Evolutionary conservation across 2,888 invertebrate species (phyloP), one percentile per base, ranked within the genome.

Genomic region (Zootermopsis nevadensis): DNA sequence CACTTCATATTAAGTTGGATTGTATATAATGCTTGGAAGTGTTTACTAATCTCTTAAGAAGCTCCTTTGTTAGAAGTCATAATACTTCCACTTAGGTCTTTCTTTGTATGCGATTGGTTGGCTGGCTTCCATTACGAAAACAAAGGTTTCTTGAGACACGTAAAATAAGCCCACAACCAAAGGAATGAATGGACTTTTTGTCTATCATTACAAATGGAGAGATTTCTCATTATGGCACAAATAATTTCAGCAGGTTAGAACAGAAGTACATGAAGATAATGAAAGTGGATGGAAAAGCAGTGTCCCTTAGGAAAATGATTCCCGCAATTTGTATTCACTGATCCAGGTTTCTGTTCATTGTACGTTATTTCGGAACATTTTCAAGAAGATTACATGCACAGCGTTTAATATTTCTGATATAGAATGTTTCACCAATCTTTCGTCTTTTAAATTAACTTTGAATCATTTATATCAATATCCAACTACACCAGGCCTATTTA

Each of bases 181-280:
- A 69, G 33, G 69, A 33, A 69, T 69, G 69, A 69, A 69, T 69
- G 6, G 69, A n/a, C 33, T 69, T 69, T 69, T 69, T 69, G 69
- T 69, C 69, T 69, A 19, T 69, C 33, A 33, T 69, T 69, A 33
- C 15, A 24, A 69, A 69, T 60, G 69, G 19, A 69, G 30, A 15
- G 31, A 1, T 6, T 33, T 33, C 69, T 69, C 33, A 69, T 69
- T 69, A 69, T 24, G 19, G 33, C 30, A 69, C 69, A 33, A 33
- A 31, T 33, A n/a, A 33, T 69, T 69, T 69, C 33, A 2, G 33
- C 22, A 33, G 69, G 33, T 69, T 69, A 69, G 69, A 69, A 33
- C 69, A 33, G 15, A 69, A 8, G 27, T 69, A 33, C 15, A 69
- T 24, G 69, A 3, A 10, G 8, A 69, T 31, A n/a, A n/a, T n/a